Conservation (phyloP, 2,888 invertebrate genomes). For the Leuctra nigra region DNA sequence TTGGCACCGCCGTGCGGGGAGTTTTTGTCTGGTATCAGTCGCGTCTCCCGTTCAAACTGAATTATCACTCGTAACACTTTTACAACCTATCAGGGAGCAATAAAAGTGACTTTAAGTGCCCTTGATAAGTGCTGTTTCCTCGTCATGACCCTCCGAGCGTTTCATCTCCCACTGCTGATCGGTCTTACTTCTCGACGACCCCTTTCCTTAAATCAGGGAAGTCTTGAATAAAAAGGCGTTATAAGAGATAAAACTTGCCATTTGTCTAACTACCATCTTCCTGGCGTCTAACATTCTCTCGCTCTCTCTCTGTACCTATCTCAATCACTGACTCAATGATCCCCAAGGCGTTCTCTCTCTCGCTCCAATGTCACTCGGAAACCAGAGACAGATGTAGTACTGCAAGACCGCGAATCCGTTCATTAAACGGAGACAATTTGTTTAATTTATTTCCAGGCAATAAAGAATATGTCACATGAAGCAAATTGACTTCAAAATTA, state of each 20-base stretch:
- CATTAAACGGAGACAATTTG: neutral
- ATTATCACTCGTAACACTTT: slow-evolving; percentile 45
- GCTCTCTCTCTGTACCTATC: neutral
- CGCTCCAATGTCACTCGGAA: neutral
- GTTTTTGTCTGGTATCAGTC: slow-evolving; percentile 32
- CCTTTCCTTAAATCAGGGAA: slow-evolving; percentile 33
- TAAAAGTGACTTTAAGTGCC: slow-evolving; percentile 43
- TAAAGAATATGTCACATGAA: neutral
- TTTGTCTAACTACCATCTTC: slow-evolving; percentile 36
- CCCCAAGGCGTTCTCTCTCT: neutral
- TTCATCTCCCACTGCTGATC: slow-evolving; percentile 35
- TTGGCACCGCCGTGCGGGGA: slow-evolving; percentile 27
- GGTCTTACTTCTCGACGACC: slow-evolving; percentile 38
- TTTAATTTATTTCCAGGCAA: neutral
- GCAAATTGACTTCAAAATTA: too few species aligned
- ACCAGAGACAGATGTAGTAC: neutral
- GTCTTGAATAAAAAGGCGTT: slow-evolving; percentile 40
- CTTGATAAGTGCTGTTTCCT: slow-evolving; percentile 40
- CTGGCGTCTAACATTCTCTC: neutral
- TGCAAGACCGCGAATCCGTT: neutral
- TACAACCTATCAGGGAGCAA: slow-evolving; percentile 44
- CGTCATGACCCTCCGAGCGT: slow-evolving; percentile 21
- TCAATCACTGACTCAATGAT: neutral
- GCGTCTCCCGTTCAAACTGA: slow-evolving; percentile 32
- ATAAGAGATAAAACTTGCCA: slow-evolving; percentile 41